Evolutionary conservation across 2,888 invertebrate genomes (phyloP).

Genomic region (Steinernema hermaphroditum): DNA sequence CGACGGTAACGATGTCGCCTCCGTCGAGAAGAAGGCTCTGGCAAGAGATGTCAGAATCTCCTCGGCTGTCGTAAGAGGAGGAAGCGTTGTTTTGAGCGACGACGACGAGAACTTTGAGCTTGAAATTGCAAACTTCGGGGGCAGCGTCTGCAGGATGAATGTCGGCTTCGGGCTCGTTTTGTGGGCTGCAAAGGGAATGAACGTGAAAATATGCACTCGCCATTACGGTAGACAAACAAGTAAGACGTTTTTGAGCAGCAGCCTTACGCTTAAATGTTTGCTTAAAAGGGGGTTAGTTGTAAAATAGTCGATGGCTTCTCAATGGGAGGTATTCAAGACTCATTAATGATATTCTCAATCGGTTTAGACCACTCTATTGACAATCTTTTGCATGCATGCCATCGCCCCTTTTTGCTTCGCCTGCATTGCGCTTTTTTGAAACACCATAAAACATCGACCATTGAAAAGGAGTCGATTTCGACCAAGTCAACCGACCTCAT

Average conservation of each 20-base stretch:
- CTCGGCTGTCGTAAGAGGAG: not conserved
- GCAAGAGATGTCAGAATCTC: constrained; percentile 13
- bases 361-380: no score
- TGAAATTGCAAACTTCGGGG: constrained; percentile 46
- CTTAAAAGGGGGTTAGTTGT: no score
- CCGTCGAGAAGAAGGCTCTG: constrained; percentile 8
- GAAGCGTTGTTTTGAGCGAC: not conserved
- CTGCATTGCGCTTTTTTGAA: no score
- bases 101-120: constrained; percentile 32
- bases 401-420: no score
- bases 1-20: not conserved
- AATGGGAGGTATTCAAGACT: no score
- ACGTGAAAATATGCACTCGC: no score
- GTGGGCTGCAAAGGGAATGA: not conserved
- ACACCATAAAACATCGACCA: not conserved
- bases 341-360: no score
- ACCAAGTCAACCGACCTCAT: constrained; percentile 19
- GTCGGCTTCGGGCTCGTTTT: constrained; percentile 31
- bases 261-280: no score
- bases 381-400: no score
- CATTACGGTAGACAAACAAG: no score
- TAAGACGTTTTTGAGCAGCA: no score
- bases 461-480: not conserved
- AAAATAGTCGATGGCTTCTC: no score
- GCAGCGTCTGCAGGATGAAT: constrained; percentile 48